Evolutionary conservation across 2,797 vertebrate species (phyloP).

Genomic region (Bovichtus diacanthus): DNA sequence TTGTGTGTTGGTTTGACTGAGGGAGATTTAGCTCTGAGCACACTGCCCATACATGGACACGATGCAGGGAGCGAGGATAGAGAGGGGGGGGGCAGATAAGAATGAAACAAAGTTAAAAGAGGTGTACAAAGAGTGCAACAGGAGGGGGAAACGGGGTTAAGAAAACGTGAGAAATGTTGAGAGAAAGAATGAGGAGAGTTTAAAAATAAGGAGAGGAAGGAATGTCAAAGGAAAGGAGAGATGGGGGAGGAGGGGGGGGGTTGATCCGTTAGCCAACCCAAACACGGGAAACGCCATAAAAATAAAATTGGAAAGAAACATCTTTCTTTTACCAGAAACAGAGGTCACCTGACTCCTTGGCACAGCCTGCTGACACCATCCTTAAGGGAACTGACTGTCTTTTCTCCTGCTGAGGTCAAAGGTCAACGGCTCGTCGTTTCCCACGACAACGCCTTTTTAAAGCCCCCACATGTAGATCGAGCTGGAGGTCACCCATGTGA

Average conservation of each 20-base stretch:
- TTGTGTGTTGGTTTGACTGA: constrained; percentile 11
- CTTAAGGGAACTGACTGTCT: not conserved
- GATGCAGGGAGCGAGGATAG: constrained; percentile 12
- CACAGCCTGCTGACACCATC: not conserved
- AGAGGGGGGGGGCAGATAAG: not conserved
- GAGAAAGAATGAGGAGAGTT: constrained; percentile 23
- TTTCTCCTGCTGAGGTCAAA: not conserved
- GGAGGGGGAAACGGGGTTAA: constrained; percentile 15
- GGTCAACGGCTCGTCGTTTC: not conserved
- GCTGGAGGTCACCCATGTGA: no score
- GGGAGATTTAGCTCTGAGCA: constrained; percentile 34
- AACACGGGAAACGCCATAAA: constrained; percentile 61
- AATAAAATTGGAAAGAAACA: constrained; percentile 3
- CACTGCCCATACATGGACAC: constrained; percentile 73
- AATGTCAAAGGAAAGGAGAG: constrained; percentile 40
- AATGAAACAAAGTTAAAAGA: not conserved
- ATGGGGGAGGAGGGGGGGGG: constrained; percentile 14
- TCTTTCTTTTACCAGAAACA: constrained; percentile 19
- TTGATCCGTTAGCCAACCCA: constrained; percentile 44
- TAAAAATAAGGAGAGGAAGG: constrained; percentile 31
- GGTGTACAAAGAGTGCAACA: not conserved
- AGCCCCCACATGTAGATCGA: no score
- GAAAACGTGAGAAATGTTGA: constrained; percentile 13
- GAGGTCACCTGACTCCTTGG: constrained; percentile 17
- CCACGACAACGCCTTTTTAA: no score